phyloP scores from a whole-genome alignment of 2,113 vertebrate species.

The Burhinus bistriatus region DNA sequence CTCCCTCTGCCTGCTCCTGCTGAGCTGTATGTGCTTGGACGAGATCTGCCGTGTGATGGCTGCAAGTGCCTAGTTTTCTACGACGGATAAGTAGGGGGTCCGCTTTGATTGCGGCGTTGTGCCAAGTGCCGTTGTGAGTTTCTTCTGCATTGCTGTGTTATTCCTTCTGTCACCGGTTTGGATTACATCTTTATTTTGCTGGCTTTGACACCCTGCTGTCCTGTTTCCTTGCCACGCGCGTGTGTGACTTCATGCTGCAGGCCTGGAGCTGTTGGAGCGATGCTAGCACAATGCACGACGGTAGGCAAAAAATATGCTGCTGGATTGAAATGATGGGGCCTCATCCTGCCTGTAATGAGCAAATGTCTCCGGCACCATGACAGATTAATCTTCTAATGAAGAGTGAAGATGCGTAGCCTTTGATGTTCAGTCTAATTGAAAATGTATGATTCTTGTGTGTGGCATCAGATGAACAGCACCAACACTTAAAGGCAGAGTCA shows the following conservation, averaged over 20 bases:
- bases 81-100: neutral
- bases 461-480: neutral
- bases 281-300: fast-evolving
- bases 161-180: neutral
- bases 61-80: neutral
- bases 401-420: neutral
- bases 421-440: neutral
- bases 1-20: neutral
- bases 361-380: neutral
- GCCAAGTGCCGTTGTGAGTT: neutral
- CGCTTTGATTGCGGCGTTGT: fast-evolving
- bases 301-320: neutral
- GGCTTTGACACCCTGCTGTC: neutral
- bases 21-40: neutral
- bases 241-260: neutral
- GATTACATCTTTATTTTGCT: neutral
- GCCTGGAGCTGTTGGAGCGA: neutral
- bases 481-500: neutral
- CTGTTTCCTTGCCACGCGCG: neutral
- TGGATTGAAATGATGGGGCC: neutral
- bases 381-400: neutral
- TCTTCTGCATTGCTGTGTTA: neutral
- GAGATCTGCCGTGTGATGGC: neutral
- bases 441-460: neutral
- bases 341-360: neutral